Evolutionary conservation across 2,113 vertebrate species (phyloP).

Genomic region (Cranoglanis bouderius): DNA sequence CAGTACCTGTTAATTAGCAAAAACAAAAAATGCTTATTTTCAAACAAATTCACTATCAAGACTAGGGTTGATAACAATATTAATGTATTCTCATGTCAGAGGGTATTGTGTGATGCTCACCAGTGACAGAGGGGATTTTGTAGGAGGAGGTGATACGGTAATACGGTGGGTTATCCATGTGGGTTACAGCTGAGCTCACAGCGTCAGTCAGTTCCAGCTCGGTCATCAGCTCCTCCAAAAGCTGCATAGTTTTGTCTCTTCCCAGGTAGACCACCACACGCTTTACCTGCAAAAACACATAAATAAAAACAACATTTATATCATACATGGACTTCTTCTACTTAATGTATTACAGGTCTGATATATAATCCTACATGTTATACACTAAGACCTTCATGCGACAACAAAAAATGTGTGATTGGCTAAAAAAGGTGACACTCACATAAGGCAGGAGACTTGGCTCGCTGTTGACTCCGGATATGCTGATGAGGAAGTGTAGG

Average conservation of each 20-base stretch:
- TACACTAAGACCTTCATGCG: background rate
- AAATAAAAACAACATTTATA: background rate
- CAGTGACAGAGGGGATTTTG: slow-evolving; percentile 97
- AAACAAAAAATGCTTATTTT: background rate
- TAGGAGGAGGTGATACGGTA: slow-evolving; percentile 95
- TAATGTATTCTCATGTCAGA: background rate
- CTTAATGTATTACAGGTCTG: background rate
- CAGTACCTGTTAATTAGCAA: slow-evolving; percentile 79
- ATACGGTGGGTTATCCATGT: slow-evolving; percentile 98
- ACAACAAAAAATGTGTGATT: background rate
- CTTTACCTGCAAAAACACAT: slow-evolving; percentile 80
- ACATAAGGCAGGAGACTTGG: slow-evolving; percentile 98
- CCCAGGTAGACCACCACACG: slow-evolving; percentile 98
- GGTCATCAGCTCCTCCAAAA: slow-evolving; percentile 92
- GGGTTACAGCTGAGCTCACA: slow-evolving; percentile 91
- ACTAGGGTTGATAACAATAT: background rate
- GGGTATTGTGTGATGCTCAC: slow-evolving; percentile 67
- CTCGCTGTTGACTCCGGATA: slow-evolving; percentile 96
- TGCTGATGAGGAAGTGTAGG: slow-evolving; percentile 96
- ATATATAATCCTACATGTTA: background rate
- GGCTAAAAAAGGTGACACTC: slow-evolving; percentile 64
- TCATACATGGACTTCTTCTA: background rate
- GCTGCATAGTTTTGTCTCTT: slow-evolving; percentile 98
- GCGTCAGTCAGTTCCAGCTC: slow-evolving; percentile 93
- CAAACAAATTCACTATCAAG: background rate